These are phyloP conservation scores for Rhinichthys klamathensis DNA, from an alignment of 2,113 vertebrate genomes.

Conservation along the genomic window DNA sequence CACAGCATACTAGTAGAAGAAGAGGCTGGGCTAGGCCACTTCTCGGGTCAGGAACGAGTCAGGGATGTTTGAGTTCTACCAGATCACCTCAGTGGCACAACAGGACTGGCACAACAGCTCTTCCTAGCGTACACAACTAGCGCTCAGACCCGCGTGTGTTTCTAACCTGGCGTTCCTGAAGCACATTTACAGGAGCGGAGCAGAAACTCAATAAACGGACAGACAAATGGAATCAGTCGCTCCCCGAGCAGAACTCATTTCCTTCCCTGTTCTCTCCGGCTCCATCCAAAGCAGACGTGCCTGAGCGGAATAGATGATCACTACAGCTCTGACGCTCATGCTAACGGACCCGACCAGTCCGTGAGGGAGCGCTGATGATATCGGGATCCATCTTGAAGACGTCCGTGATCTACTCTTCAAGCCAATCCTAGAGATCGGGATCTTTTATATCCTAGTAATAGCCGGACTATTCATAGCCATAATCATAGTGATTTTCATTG, in stretches of 20 bases:
- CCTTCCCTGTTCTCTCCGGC: not conserved
- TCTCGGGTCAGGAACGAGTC: not conserved
- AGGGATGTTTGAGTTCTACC: not conserved
- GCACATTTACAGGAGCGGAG: not conserved
- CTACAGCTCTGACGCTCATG: too few relatives aligned
- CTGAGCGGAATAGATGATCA: constrained; percentile 16
- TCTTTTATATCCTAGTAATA: too few relatives aligned
- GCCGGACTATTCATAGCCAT: too few relatives aligned
- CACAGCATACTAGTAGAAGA: not conserved
- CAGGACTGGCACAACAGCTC: too few relatives aligned
- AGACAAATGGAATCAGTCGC: not conserved
- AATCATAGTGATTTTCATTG: too few relatives aligned
- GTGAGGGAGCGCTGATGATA: too few relatives aligned
- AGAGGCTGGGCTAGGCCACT: not conserved
- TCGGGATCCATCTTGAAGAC: too few relatives aligned
- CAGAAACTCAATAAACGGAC: constrained; percentile 1
- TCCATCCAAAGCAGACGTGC: constrained; percentile 24
- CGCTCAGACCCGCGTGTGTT: not conserved
- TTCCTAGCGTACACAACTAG: not conserved
- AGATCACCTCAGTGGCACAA: not conserved
- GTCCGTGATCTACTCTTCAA: too few relatives aligned
- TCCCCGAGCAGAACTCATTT: constrained; percentile 23
- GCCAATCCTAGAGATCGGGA: too few relatives aligned
- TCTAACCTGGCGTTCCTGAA: not conserved
- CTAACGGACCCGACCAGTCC: too few relatives aligned